Base-by-base conservation (phyloP, 1,140 invertebrate species). In the Phymorhynchus buccinoides region DNA sequence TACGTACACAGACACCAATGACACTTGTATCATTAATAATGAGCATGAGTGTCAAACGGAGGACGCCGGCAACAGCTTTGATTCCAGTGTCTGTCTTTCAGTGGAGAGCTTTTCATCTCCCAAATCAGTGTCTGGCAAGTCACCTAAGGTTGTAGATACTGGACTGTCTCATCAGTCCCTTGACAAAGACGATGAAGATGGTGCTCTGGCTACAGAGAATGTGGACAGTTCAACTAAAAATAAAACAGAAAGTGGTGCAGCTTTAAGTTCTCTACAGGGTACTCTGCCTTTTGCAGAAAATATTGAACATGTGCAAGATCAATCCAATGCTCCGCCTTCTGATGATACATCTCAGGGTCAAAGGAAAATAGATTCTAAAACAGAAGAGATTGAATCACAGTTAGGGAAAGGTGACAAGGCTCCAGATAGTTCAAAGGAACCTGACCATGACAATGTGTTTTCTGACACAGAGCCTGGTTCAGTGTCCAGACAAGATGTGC, bases 1-100 rank as follows among this genome's bases (percentile, higher is more conserved):
- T 83, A 91, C 88, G 95, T 52, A 95, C 95, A 90, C 96, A 96
- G 89, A 96, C 96, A 93, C 92, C 95, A 87, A 96, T 95, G 80
- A 94, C 95, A 90, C 96, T 96, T 91, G 93, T 96, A 77, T 96
- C 95, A 62, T 96, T 85, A 86, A 88, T 3, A 75, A 68, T 35
- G 48, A 84, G 9, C 86, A 88, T 52, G 85, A 80, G 1, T 85
- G 84, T 44, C 81, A 71, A 44, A 78, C 75, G 1, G 88, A 85
- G 37, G 84, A 81, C 3, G 71, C 37, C 71, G 42, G 30, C 41
- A 82, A 18, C 66, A 83, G 83, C 35, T 73, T 56, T n/a, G 42
- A 88, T 30, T 68, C 84, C 22, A 79, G 84, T 32, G 14, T 32
- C 7, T 22, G 39, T 44, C 44, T 75, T 39, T 80, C 30, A 48